Base-by-base conservation (phyloP, 2,113 vertebrate genomes). In the Catharus bicknelli region DNA sequence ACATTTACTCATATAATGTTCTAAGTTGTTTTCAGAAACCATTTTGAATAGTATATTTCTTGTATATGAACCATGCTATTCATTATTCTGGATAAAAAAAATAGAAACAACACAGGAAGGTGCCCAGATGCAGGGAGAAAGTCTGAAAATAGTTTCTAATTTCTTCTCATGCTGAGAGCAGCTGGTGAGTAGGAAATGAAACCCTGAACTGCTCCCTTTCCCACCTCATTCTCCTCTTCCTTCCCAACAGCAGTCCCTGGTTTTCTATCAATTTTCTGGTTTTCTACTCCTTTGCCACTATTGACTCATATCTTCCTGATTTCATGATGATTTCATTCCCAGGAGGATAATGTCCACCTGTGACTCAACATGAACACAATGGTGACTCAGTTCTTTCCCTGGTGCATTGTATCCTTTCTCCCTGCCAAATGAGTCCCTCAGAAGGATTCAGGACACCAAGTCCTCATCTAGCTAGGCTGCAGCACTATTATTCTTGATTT, bases 281-380 rank as follows among this genome's bases (percentile, higher is more conserved):
- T 72, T 82, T 50, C 45, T 78, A 12, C 14, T 67, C 48, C 21
- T 54, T 70, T 68, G 27, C 27, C 58, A 22, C 27, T 54, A 2
- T 48, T 57, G 43, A 59, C 23, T 42, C 20, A 1, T 34, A 66
- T 58, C 21, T n/a, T 82, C 50, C 90, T 20, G 11, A 32, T 36
- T 43, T 45, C 53, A 6, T 53, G 40, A 21, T 16, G 73, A 2
- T 21, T 70, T 17, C 27, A 29, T 22, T 51, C 63, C 55, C 23
- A 5, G 43, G 14, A 57, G 26, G 59, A n/a, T 0, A 19, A 29
- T 0, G 7, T 4, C 5, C n/a, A 8, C 5, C 9, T 0, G 0
- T 14, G 2, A 27, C 19, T 40, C 45, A 4, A 5, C 11, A 1
- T 5, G 10, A 34, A 21, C 34, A 4, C 6, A 11, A 0, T 0